Base-by-base conservation (phyloP, 2,113 vertebrate species). In the Murina feae region DNA sequence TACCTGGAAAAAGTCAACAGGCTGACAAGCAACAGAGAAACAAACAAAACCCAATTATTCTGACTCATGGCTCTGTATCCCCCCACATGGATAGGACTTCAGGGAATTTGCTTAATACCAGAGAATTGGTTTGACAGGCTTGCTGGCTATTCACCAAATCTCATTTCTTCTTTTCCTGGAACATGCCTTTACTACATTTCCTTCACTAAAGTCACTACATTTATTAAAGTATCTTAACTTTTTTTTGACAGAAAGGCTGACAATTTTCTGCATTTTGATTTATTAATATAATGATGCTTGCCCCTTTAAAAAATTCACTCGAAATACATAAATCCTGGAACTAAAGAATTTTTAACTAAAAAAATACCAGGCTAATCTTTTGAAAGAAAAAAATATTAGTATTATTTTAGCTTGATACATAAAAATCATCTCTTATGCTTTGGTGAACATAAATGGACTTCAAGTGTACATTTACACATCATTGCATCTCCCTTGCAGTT, bases 21-120 rank as follows among this genome's bases (percentile, higher is more conserved):
- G 5, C 47, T 89, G 32, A 42, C 30, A 69, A 93, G 37, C 28
- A 92, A 81, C 11, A 90, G 66, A 55, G 87, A 95, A 92, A 11
- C 20, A 81, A 63, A 88, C 32, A 80, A 75, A 95, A n/a, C 6
- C 30, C 51, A 92, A 17, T 85, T 92, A 88, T 78, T 81, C 85
- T 90, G 76, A 68, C 32, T 82, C 42, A 35, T 47, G 39, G 55
- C 14, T 93, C 71, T 91, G 37, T 12, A n/a, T 47, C 25, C 17
- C 25, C 84, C 91, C 69, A 9, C 14, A 8, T 30, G 37, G 49
- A 78, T 87, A 49, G 75, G 92, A 13, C 55, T 5, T 78, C 6
- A 16, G 35, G 69, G 44, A 93, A 95, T 71, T 72, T 25, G 37
- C 35, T 60, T 63, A 55, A 25, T 47, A 47, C 9, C 14, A 81